phyloP scores from a whole-genome alignment of 2,888 invertebrate genomes.

The Coenonympha arcania region DNA sequence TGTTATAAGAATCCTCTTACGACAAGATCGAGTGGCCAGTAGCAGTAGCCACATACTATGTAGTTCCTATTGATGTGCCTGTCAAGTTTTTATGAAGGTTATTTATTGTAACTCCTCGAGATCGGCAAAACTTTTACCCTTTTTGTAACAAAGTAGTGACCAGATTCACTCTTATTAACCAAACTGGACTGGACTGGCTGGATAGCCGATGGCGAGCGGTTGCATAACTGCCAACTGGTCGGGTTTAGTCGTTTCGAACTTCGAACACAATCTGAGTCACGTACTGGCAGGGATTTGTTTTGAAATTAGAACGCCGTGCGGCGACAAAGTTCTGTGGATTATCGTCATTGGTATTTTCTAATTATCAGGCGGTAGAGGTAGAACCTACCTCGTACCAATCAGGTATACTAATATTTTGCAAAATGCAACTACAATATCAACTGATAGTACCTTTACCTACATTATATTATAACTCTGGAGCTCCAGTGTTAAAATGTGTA shows the following conservation, averaged over 20 bases:
- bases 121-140: constrained; percentile 2
- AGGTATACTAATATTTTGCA: no score
- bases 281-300: constrained; percentile 70
- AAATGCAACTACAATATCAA: not conserved
- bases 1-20: no score
- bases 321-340: constrained; percentile 63
- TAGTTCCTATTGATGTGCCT: no score
- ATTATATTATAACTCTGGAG: no score
- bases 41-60: no score
- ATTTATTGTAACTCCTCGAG: not conserved
- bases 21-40: no score
- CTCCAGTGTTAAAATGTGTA: no score
- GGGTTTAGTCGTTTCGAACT: constrained; percentile 54
- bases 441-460: no score
- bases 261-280: constrained; percentile 69
- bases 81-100: no score
- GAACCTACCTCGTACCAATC: no score
- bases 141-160: constrained; percentile 29
- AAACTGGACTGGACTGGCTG: constrained; percentile 36
- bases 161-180: constrained; percentile 61
- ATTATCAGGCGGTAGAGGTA: constrained; percentile 39
- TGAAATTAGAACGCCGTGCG: constrained; percentile 67
- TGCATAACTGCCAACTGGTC: constrained; percentile 56
- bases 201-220: constrained; percentile 25
- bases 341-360: constrained; percentile 61